These are phyloP conservation scores for Odocoileus hemionus DNA, from an alignment of 2,113 vertebrate species.

Conservation along the genomic window DNA sequence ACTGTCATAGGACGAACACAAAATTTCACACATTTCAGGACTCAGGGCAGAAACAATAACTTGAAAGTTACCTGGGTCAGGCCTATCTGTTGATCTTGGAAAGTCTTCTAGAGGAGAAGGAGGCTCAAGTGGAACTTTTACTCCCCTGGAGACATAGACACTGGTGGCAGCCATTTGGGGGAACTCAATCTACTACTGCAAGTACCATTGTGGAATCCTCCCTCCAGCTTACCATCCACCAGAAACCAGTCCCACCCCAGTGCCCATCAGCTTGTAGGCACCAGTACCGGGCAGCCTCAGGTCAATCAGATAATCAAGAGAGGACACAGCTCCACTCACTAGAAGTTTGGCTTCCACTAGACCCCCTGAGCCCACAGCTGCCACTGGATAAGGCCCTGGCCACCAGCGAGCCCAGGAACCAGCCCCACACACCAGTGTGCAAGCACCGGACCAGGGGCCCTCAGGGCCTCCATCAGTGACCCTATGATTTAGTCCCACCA, in stretches of 20 bases:
- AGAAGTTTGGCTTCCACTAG: neutral
- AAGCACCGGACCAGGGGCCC: neutral
- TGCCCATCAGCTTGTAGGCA: neutral
- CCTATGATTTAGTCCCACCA: neutral
- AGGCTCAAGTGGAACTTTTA: neutral
- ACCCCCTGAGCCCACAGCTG: neutral
- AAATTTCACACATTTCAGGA: neutral
- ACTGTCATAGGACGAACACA: neutral
- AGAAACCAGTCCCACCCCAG: neutral
- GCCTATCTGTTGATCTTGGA: neutral
- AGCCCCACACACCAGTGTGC: neutral
- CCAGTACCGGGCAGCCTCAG: neutral
- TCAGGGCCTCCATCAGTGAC: neutral
- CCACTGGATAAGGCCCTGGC: neutral
- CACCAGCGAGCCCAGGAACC: neutral
- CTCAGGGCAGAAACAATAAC: neutral
- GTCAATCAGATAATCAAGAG: neutral
- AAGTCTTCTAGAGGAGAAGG: neutral
- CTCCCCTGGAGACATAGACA: neutral
- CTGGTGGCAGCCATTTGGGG: fast-evolving
- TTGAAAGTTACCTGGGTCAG: neutral
- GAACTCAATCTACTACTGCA: neutral
- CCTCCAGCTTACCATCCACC: neutral
- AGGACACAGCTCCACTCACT: neutral
- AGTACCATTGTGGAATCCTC: neutral